Conservation (phyloP, 2,797 vertebrate genomes). For the Acanthiza pusilla region DNA sequence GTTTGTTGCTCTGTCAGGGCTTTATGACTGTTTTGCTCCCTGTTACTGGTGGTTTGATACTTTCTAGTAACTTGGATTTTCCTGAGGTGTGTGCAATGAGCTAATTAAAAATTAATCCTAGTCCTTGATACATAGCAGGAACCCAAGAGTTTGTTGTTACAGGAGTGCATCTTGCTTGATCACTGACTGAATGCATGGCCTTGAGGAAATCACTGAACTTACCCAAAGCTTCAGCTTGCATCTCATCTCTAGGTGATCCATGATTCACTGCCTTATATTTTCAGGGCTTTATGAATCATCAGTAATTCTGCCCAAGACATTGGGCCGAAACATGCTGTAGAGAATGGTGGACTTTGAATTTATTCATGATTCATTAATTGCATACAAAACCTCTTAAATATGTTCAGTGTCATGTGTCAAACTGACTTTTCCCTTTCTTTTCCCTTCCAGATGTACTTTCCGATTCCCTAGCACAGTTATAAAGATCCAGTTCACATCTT, state of each 20-base stretch:
- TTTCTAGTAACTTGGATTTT: neutral
- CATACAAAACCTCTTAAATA: neutral
- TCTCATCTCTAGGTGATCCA: neutral
- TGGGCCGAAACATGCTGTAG: neutral
- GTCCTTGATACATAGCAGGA: neutral
- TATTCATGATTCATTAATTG: neutral
- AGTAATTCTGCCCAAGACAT: neutral
- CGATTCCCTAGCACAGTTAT: conserved; percentile 97
- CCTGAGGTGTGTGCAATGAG: neutral
- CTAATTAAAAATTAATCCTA: neutral
- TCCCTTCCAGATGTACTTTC: conserved; percentile 85
- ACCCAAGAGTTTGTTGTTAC: neutral
- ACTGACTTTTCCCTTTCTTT: neutral
- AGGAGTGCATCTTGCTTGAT: neutral
- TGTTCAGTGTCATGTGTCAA: neutral
- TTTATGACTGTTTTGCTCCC: neutral
- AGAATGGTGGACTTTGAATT: neutral
- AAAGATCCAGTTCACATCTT: conserved; percentile 93
- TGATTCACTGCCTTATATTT: neutral
- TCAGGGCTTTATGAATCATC: neutral
- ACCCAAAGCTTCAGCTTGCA: neutral
- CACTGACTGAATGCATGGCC: neutral
- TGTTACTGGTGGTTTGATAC: neutral
- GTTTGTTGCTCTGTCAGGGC: neutral
- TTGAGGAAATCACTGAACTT: neutral